Conservation (phyloP, 2,797 vertebrate genomes). For the Miopithecus talapoin region DNA sequence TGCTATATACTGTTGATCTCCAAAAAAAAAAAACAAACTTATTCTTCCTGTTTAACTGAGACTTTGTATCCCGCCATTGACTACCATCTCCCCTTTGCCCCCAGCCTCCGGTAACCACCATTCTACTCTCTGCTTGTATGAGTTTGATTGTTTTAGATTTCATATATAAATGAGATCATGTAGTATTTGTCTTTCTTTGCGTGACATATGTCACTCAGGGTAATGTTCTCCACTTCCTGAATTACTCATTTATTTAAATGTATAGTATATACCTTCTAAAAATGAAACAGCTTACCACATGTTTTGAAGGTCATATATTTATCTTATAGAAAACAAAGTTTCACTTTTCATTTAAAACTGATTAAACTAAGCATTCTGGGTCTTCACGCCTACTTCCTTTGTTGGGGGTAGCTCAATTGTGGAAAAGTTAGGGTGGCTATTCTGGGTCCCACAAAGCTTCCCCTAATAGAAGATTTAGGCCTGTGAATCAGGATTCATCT, state of each 20-base stretch:
- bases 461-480: neutral
- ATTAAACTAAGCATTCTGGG: neutral
- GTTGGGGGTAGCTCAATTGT: neutral
- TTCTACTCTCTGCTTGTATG: neutral
- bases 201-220: neutral
- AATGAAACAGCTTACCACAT: neutral
- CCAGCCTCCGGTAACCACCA: neutral
- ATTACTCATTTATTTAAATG: slow-evolving; percentile 41
- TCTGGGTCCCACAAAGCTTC: neutral
- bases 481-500: neutral
- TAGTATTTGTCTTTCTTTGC: neutral
- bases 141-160: neutral
- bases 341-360: slow-evolving; percentile 54
- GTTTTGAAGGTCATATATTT: neutral
- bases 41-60: neutral
- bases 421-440: neutral
- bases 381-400: neutral
- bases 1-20: neutral
- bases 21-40: neutral
- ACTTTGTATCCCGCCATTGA: neutral
- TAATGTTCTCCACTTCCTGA: neutral
- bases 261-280: slow-evolving; percentile 14
- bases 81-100: neutral
- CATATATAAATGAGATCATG: neutral
- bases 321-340: neutral